Evolutionary conservation across 2,113 vertebrate species (phyloP).

Genomic region (Dromiciops gliroides): DNA sequence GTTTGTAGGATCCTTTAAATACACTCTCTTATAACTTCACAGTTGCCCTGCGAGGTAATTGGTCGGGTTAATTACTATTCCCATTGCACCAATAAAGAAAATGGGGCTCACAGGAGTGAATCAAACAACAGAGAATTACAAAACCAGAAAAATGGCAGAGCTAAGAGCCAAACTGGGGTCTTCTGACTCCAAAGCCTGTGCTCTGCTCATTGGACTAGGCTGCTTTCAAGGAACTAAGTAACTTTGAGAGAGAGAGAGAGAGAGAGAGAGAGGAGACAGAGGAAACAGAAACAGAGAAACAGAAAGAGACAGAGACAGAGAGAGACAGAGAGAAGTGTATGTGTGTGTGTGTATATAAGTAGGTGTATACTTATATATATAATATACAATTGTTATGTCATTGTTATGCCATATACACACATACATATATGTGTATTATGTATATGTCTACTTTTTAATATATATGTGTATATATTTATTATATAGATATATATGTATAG

Average conservation of each 20-base stretch:
- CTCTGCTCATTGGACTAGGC: not conserved
- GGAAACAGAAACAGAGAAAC: too few relatives aligned
- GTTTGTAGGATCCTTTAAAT: not conserved
- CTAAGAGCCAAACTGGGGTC: not conserved
- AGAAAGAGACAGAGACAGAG: too few relatives aligned
- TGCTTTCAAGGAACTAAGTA: not conserved
- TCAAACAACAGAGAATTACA: not conserved
- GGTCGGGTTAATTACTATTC: not conserved
- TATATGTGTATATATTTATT: too few relatives aligned
- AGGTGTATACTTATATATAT: too few relatives aligned
- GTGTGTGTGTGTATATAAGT: too few relatives aligned
- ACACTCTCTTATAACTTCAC: not conserved
- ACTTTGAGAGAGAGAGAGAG: too few relatives aligned
- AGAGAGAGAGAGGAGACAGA: too few relatives aligned
- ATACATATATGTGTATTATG: accelerated
- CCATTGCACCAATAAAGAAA: not conserved
- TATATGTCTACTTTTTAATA: not conserved
- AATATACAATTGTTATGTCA: too few relatives aligned
- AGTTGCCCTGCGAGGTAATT: not conserved
- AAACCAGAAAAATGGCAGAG: not conserved
- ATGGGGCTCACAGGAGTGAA: not conserved
- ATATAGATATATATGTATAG: too few relatives aligned
- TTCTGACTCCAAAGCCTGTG: not conserved
- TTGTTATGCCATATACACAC: not conserved
- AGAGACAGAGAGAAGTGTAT: too few relatives aligned